Evolutionary conservation across 2,113 vertebrate genomes (phyloP), one percentile per base, ranked within the genome.

Genomic region (Marmota flaviventris): DNA sequence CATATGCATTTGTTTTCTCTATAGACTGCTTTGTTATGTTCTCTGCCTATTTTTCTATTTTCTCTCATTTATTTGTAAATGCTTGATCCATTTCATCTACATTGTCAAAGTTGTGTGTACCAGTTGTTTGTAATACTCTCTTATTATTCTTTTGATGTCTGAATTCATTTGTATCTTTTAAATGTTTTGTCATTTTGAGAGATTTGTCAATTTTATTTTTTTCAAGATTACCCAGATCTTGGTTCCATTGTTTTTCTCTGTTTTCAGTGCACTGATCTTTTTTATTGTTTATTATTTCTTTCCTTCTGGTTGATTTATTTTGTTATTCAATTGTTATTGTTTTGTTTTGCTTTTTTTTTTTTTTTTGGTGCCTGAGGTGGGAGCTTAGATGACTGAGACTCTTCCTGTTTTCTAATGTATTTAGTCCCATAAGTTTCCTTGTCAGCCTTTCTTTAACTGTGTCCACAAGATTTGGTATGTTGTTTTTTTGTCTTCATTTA

Each of bases 1-100:
- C 24, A 25, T 8, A 17, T 8, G 32, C 11, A 20, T 61, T 88
- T 75, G 7, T 67, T 82, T 58, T 58, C 67, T 61, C 39, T 73
- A 5, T 39, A 81, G 16, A 48, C 18, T 39, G 29, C 48, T 16
- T 94, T 75, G 24, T 13, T 82, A 32, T 81, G 63, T 61, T 24
- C 27, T 92, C 85, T 75, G 73, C 5, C 22, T 34, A 53, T 48
- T 69, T 91, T 58, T 77, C 27, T 53, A 6, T 13, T 70, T 67
- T 91, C 10, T 94, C 34, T 37, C 48, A 67, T 39, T 69, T 85
- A 56, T 82, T 90, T 69, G 29, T 94, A 65, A 92, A 89, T 89
- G 53, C 14, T 56, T 82, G 37, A 4, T 73, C 16, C 48, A 51
- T 39, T 75, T 79, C 25, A 94, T 84, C 8, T 78, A 5, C 58